Percentiles rank a stretch among this genome's conserved stretches.
phyloP scores from a whole-genome alignment of 1,140 invertebrate species.

The Manduca sexta region DNA sequence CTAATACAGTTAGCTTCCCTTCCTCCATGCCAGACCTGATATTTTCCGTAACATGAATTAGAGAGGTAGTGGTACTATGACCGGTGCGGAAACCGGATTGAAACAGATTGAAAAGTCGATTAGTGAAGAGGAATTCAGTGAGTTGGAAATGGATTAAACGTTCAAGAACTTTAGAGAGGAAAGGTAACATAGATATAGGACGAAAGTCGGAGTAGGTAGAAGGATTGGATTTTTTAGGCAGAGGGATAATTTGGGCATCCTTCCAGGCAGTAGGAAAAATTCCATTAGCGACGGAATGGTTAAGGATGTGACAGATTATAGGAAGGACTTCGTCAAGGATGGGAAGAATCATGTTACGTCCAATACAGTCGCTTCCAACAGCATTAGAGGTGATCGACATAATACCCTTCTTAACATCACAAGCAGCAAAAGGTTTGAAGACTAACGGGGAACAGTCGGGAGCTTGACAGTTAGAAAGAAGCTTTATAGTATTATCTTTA shows the following conservation, averaged over 20 bases:
- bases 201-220: background rate
- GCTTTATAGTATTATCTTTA: too few relatives aligned
- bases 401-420: too few relatives aligned
- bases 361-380: too few relatives aligned
- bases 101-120: background rate
- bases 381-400: too few relatives aligned
- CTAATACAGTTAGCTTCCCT: background rate
- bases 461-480: too few relatives aligned
- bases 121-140: too few relatives aligned
- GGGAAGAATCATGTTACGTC: too few relatives aligned
- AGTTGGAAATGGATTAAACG: background rate
- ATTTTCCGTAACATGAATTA: background rate
- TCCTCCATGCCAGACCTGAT: background rate
- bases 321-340: too few relatives aligned
- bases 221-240: slow-evolving; percentile 4
- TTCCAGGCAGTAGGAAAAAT: slow-evolving; percentile 3
- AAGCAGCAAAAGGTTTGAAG: too few relatives aligned
- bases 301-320: too few relatives aligned
- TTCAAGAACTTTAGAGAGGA: slow-evolving; percentile 4
- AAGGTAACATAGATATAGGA: slow-evolving; percentile 4
- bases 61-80: background rate
- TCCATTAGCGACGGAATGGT: too few relatives aligned
- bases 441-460: too few relatives aligned
- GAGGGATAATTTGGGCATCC: slow-evolving; percentile 1
- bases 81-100: background rate